Evolutionary conservation across 2,888 invertebrate species (phyloP).

Genomic region (Dusona sp.): DNA sequence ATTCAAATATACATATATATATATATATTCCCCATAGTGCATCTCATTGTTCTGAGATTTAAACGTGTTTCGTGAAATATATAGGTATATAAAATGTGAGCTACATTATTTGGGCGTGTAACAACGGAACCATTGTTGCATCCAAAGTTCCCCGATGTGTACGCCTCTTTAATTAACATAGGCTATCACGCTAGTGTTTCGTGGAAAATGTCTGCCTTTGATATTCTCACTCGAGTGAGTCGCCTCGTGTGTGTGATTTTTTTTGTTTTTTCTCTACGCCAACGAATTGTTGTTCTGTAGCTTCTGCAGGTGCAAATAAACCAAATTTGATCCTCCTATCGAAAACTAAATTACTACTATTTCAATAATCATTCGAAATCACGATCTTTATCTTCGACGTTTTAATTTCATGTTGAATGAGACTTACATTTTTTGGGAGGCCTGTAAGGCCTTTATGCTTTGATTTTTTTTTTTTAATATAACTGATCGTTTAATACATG

Average conservation of each 20-base stretch:
- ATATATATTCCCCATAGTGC: slow-evolving; percentile 46
- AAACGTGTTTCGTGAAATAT: slow-evolving; percentile 49
- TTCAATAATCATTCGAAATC: slow-evolving; percentile 11
- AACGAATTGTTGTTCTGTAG: slow-evolving; percentile 75
- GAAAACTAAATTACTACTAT: slow-evolving; percentile 22
- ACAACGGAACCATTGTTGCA: not conserved
- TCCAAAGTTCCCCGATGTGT: not conserved
- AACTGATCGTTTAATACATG: not conserved
- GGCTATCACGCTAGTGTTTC: slow-evolving; percentile 5
- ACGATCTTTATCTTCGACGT: not conserved
- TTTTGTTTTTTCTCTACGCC: slow-evolving; percentile 43
- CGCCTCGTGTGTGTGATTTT: slow-evolving; percentile 15
- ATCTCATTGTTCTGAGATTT: slow-evolving; percentile 58
- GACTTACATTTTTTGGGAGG: not conserved
- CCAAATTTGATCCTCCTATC: slow-evolving; percentile 47
- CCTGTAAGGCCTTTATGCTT: no score
- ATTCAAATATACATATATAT: slow-evolving; percentile 37
- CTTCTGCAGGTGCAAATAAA: slow-evolving; percentile 80
- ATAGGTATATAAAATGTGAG: slow-evolving; percentile 23
- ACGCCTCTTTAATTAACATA: not conserved
- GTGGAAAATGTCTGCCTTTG: slow-evolving; percentile 26
- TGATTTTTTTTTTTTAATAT: not conserved
- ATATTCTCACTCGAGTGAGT: slow-evolving; percentile 46
- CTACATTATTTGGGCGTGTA: slow-evolving; percentile 9
- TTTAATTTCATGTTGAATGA: not conserved